Percentiles rank a stretch among this genome's conserved stretches.
phyloP scores from a whole-genome alignment of 2,113 vertebrate genomes.

The Naja naja region DNA sequence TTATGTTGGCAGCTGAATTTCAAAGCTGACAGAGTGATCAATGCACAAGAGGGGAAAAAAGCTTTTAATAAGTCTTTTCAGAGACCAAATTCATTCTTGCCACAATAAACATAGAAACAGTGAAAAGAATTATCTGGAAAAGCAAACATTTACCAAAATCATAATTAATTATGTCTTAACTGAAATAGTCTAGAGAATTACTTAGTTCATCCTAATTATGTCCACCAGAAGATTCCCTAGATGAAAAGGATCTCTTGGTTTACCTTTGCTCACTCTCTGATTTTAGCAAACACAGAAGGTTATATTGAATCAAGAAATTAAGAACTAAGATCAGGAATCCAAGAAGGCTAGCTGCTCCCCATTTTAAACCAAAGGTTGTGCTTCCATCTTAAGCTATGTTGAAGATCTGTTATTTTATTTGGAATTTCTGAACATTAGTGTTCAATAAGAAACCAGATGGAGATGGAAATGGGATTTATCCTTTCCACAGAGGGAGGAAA shows the following conservation, averaged over 20 bases:
- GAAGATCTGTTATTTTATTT: background rate
- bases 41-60: background rate
- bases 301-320: background rate
- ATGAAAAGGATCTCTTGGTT: background rate
- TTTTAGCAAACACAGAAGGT: background rate
- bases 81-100: background rate
- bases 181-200: background rate
- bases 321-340: background rate
- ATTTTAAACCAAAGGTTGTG: background rate
- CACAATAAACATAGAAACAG: background rate
- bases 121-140: background rate
- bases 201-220: background rate
- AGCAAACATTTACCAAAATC: background rate
- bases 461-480: background rate
- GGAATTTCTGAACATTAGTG: background rate
- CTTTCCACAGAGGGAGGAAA: background rate
- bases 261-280: background rate
- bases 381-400: background rate
- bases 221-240: background rate
- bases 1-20: too few species aligned
- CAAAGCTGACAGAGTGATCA: too few species aligned
- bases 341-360: background rate
- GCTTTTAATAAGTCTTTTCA: background rate
- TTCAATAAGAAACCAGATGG: background rate
- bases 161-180: background rate